Evolutionary conservation across 2,113 vertebrate genomes (phyloP).

Genomic region (Nycticorax nycticorax): DNA sequence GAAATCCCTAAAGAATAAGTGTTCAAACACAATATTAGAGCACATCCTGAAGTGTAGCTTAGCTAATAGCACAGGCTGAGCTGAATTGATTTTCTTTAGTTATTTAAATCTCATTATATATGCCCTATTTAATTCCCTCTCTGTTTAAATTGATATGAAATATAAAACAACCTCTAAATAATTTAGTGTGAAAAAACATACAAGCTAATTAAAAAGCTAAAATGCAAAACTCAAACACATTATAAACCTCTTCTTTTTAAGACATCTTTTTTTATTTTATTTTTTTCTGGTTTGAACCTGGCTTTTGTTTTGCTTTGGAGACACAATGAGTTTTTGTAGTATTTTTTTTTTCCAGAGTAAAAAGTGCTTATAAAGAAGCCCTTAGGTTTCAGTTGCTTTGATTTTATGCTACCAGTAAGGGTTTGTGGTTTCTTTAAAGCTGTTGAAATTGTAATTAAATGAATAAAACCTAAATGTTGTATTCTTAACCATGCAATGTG

Average conservation of each 20-base stretch:
- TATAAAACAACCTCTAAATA: constrained; percentile 31
- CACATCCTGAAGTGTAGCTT: not conserved
- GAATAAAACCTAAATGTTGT: not conserved
- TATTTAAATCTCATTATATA: constrained; percentile 45
- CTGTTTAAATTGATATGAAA: constrained; percentile 21
- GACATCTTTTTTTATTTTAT: not conserved
- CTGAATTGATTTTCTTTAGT: constrained; percentile 7
- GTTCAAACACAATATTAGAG: not conserved
- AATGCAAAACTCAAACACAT: not conserved
- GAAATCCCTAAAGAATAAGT: constrained; percentile 21
- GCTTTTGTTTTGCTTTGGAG: not conserved
- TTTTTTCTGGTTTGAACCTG: not conserved
- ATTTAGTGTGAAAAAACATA: constrained; percentile 27
- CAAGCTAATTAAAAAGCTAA: constrained; percentile 48
- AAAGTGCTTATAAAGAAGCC: not conserved
- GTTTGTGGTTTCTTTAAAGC: not conserved
- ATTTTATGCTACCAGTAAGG: not conserved
- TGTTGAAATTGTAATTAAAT: not conserved
- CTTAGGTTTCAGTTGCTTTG: not conserved
- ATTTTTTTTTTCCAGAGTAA: not conserved
- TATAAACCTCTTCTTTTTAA: not conserved
- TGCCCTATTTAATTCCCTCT: constrained; percentile 22
- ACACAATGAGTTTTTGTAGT: not conserved
- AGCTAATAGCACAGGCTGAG: constrained; percentile 2
- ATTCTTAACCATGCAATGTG: not conserved